Base-by-base conservation (phyloP, 2,113 vertebrate genomes). In the Agelaius tricolor region DNA sequence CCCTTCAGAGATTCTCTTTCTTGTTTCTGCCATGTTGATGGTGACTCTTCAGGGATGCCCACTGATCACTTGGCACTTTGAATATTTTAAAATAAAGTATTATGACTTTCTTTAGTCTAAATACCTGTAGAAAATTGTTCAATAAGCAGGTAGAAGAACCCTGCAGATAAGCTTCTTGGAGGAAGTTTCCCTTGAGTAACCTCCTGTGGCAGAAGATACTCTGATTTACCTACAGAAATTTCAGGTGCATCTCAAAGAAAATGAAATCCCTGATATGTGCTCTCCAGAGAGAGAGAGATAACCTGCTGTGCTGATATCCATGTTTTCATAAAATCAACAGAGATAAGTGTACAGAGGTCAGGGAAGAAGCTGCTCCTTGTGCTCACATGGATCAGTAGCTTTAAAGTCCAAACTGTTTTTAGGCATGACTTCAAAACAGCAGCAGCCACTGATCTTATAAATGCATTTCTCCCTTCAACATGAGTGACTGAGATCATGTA, bases 181-280 rank as follows among this genome's bases (percentile, higher is more conserved):
- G 58, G 35, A 79, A 8, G 13, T 37, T 87, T 68, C 49, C 22
- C 8, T 43, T 46, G 58, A 51, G 8, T 52, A 84, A 24, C 15
- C 28, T 81, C 27, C 30, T 2, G 1, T 84, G 51, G 46, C 43
- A 84, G 46, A 81, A 81, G 28, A 20, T 58, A 24, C 18, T 55
- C 3, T 52, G 69, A 54, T 62, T 74, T 91, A 49, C 27, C 52
- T 27, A 43, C 26, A 74, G 47, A 81, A 71, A 59, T 49, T 78
- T 84, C 54, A 71, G 46, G 39, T 27, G 17, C 15, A 5, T 39
- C 58, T 81, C 41, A 59, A 63, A 78, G 69, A 66, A 63, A 44
- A 21, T 1, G 0, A 61, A 88, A 47, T 24, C 39, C 10, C 12
- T 24, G 20, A 9, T 24, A 15, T 0, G 0, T 58, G 18, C 58